Base-by-base conservation (phyloP, 53 echinoderm and acorn worm genomes). In the Pentamera pediparva region DNA sequence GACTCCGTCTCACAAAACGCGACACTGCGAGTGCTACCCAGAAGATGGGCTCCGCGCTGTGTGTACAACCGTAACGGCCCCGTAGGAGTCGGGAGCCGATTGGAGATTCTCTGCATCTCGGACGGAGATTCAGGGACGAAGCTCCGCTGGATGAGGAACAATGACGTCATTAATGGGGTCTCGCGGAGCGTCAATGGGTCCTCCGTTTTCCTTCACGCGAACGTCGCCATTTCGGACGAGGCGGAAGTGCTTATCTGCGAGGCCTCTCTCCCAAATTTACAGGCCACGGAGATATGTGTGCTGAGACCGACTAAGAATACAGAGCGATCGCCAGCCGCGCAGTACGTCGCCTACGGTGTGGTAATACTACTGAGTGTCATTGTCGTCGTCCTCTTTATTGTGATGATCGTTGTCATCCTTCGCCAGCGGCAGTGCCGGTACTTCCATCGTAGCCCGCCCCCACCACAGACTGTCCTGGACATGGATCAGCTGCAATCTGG, bases 371-470 rank as follows among this genome's bases (percentile, higher is more conserved):
- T 89, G 30, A 86, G 89, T 19, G 56, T 89, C 11, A 81, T 93
- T 31, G 81, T 86, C 29, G 79, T 84, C n/a, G 82, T 93, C 15
- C 62, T 93, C 18, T 93, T 93, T 45, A 37, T 86, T 38, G 75
- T 87, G 12, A 86, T 93, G 22, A 35, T 93, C 11, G 77, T 81
- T 15, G 80, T 93, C 32, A 53, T 93, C 15, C 83, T 89, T 40
- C 59, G 89, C 15, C 89, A 87, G 40, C 67, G 89, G 2, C 89
- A 78, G 55, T 93, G 93, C 56, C 73, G 89, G 18, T 75, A 78
- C 53, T 93, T 86, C 75, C 84, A 82, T 45, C 27, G 51, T 10
- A 50, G 50, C 18, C 50, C 56, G 52, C 77, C 63, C 11, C 79
- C 85, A 20, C 92, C 92, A 19, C 88, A 88, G 67, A 82, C 69